Evolutionary conservation across 1,140 invertebrate species (phyloP).

Genomic region (Zaprionus tsacasi): DNA sequence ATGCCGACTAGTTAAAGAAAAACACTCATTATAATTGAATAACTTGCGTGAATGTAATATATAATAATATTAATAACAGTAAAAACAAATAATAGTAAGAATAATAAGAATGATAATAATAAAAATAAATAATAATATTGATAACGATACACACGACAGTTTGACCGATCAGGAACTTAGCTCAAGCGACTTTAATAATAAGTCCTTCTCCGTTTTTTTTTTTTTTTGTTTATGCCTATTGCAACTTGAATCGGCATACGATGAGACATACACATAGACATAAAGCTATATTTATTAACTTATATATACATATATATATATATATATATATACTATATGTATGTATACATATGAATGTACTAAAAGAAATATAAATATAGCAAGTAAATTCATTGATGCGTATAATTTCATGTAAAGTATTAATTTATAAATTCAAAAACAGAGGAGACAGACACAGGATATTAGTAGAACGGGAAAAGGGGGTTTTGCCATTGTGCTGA

Average conservation of each 20-base stretch:
- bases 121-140: constrained; percentile 17
- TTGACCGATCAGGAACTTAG: constrained; percentile 49
- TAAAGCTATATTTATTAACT: constrained; percentile 35
- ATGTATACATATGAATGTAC: constrained; percentile 56
- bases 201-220: constrained; percentile 31
- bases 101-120: constrained; percentile 14
- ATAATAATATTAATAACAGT: constrained; percentile 34
- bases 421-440: constrained; percentile 47
- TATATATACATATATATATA: constrained; percentile 40
- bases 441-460: constrained; percentile 33
- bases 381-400: constrained; percentile 66
- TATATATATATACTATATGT: constrained; percentile 34
- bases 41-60: constrained; percentile 33
- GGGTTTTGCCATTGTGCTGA: constrained; percentile 4
- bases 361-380: constrained; percentile 72
- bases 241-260: constrained; percentile 25
- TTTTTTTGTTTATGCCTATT: constrained; percentile 26
- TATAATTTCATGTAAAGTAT: constrained; percentile 76
- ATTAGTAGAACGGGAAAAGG: constrained; percentile 41
- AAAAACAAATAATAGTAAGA: constrained; percentile 26
- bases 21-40: constrained; percentile 49
- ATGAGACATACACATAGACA: constrained; percentile 39
- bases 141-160: constrained; percentile 15
- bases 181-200: constrained; percentile 40
- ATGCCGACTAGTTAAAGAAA: constrained; percentile 33